Base-by-base conservation (phyloP, 2,888 invertebrate genomes). In the Cremastobaeus sp. region DNA sequence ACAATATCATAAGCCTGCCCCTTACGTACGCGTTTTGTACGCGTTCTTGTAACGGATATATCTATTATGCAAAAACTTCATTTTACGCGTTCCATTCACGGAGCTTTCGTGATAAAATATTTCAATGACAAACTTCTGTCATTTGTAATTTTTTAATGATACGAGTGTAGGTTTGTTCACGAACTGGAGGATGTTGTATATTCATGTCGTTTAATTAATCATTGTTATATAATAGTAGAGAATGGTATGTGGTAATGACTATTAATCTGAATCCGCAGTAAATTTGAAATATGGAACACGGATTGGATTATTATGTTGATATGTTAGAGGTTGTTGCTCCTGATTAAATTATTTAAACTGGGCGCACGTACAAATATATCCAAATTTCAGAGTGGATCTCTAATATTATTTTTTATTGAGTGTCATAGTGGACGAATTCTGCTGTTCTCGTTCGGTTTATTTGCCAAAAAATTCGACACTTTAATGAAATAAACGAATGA, bases 1-100 rank as follows among this genome's bases (percentile, higher is more conserved):
- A 76, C 74, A 77, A 78, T 78, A 75, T 74, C 55, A 64, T 60
- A 50, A 64, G 73, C 55, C 69, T 30, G 50, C 70, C 68, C 70
- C 66, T 74, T 57, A 47, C 48, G 57, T 21, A 21, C 18, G 37
- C 47, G 41, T 47, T 55, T 55, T 66, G 34, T 43, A 32, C 50
- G 28, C 25, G 41, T 37, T 43, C 60, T 66, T 54, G 57, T 66
- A 59, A 71, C 54, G 20, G 18, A 18, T 21, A 17, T 21, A 59
- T 68, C 3, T 30, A 69, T 72, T 69, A 69, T 73, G 52, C 50
- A 57, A 35, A 41, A 65, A 59, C 25, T 64, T 59, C 39, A 45
- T 60, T 77, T 72, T 69, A 74, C 47, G 48, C 35, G 25, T 48
- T 60, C n/a, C 48, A 52, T 50, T 57, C 32, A 52, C 30, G 28